Evolutionary conservation across 2,888 invertebrate species (phyloP), one percentile per base, ranked within the genome.

Genomic region (Sphaerophoria taeniata): DNA sequence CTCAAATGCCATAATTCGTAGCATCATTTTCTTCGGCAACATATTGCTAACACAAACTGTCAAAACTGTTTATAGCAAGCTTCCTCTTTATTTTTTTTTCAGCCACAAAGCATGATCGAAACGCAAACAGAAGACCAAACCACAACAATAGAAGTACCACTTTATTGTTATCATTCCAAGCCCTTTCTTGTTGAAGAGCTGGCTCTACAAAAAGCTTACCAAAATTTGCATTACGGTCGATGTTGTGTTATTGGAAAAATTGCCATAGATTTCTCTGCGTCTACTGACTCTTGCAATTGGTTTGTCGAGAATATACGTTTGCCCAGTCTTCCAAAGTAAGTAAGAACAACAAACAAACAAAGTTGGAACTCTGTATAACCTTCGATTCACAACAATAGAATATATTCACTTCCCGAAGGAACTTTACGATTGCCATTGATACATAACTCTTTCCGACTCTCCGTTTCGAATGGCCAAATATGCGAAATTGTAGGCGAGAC

Each of bases 171-270:
- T 36, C 89, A 81, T 77, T 89, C 88, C 14, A 90, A 90, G 74
- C 88, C 89, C 78, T 79, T 90, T 12, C 73, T 91, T 11, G 89
- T 91, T 0, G 91, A 91, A 81, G 91, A 91, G 72, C 24, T 91
- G 49, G 88, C 84, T 1, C 78, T 91, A 4, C 88, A 88, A 51
- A 63, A 88, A 0, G 88, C 89, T 61, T 90, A 88, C 24, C 82
- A 80, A 2, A 53, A 81, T 6, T 39, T 91, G 5, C 92, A 91
- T 65, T 90, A 88, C 84, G 91, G 91, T 11, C 89, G 89, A 53
- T 91, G 91, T 73, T 84, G 90, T 14, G 71, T 91, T n/a, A 89
- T 91, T 76, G 91, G 91, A n/a, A 89, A 89, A 36, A 60, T 91
- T 9, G 43, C 71, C 36, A 75, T 69, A 39, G 81, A 88, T 9